These are phyloP conservation scores for Ascidia mentula DNA, from an alignment of 23 tunicate genomes.

Conservation along the genomic window DNA sequence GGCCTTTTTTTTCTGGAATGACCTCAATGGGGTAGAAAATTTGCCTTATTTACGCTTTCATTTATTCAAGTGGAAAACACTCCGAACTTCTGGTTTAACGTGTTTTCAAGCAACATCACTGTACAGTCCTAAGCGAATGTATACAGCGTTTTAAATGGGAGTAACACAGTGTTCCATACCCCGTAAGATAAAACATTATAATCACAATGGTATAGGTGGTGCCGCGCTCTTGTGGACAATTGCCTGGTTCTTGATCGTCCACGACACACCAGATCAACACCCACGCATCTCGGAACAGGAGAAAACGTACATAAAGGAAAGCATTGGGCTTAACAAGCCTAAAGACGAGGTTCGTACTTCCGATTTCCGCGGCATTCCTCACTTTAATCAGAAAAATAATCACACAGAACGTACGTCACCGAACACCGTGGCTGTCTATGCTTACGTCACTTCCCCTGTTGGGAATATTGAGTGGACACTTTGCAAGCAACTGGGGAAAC, in stretches of 20 bases:
- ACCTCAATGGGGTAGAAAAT: no score
- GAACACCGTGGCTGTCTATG: slow-evolving; percentile 85
- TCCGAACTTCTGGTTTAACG: no score
- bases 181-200: background rate
- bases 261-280: slow-evolving; percentile 70
- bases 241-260: slow-evolving; percentile 60
- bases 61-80: no score
- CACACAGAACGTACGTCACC: slow-evolving; percentile 5
- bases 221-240: slow-evolving; percentile 51
- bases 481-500: slow-evolving; percentile 97
- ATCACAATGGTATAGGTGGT: slow-evolving; percentile 28
- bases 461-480: slow-evolving; percentile 72
- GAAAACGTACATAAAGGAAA: slow-evolving; percentile 58
- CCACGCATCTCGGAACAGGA: slow-evolving; percentile 92
- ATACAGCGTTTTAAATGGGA: no score
- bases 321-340: slow-evolving; percentile 42
- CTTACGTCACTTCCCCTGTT: slow-evolving; percentile 79
- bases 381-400: background rate
- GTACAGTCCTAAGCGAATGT: no score
- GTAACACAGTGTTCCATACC: no score
- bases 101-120: no score
- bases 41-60: no score
- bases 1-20: no score
- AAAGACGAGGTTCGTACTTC: slow-evolving; percentile 37
- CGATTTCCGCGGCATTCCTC: no score